phyloP scores from a whole-genome alignment of 2,797 vertebrate species.

The Lophotriccus pileatus region DNA sequence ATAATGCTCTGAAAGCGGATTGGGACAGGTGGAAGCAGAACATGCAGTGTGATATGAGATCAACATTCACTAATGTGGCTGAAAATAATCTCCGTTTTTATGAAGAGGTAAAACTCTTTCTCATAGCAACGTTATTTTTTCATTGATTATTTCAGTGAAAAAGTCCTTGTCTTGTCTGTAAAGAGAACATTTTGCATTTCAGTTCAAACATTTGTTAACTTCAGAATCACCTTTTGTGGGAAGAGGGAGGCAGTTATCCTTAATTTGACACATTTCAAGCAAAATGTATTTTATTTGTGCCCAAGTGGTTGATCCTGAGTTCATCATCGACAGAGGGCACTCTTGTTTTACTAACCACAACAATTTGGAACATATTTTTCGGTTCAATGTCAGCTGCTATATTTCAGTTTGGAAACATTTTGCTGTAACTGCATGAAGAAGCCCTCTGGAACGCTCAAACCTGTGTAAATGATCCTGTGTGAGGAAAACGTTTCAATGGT shows the following conservation, averaged over 20 bases:
- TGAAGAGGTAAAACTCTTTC: conserved; percentile 84
- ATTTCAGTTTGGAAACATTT: background rate
- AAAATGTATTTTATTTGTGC: background rate
- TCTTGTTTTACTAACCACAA: conserved; percentile 64
- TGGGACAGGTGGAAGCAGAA: conserved; percentile 88
- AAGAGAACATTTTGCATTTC: background rate
- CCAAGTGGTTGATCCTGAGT: background rate
- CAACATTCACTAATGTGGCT: conserved; percentile 80
- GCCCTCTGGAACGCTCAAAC: background rate
- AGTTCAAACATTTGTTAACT: background rate
- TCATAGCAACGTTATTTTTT: background rate
- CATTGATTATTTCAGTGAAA: background rate
- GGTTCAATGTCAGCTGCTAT: background rate
- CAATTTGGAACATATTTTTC: background rate
- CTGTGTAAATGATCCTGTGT: background rate
- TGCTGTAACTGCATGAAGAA: background rate
- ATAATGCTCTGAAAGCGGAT: conserved; percentile 87
- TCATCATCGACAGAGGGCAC: conserved; percentile 68
- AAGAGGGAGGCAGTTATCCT: background rate
- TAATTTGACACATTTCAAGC: background rate
- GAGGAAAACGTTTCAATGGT: background rate
- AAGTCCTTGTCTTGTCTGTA: background rate
- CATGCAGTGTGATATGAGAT: conserved; percentile 86
- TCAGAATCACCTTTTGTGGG: background rate
- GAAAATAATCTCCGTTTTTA: conserved; percentile 88